Evolutionary conservation across 1,140 invertebrate genomes (phyloP).

Genomic region (Triops longicaudatus): DNA sequence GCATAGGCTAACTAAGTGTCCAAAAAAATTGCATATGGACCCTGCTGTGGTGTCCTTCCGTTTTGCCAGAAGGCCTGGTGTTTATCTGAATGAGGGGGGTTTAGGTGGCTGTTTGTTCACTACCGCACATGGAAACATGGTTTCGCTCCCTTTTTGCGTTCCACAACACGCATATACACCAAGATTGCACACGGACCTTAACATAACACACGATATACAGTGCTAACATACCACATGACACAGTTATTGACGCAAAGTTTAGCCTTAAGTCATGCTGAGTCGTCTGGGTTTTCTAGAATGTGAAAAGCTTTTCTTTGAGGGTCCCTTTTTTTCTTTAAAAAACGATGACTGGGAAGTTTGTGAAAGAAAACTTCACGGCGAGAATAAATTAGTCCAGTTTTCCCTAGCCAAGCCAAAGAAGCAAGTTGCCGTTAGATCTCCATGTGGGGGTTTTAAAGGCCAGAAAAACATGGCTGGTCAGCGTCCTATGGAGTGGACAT

Average conservation of each 20-base stretch:
- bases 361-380: not conserved
- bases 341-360: not conserved
- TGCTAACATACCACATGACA: slow-evolving; percentile 9
- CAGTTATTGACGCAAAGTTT: not conserved
- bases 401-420: not conserved
- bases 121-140: not conserved
- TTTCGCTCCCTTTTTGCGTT: not conserved
- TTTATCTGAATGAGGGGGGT: slow-evolving; percentile 4
- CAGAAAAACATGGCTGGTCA: slow-evolving; percentile 1
- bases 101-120: not conserved
- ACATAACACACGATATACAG: slow-evolving; percentile 2
- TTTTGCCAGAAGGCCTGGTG: not conserved
- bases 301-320: not conserved
- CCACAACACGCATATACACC: slow-evolving; percentile 4
- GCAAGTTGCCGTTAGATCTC: not conserved
- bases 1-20: no score
- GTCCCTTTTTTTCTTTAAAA: not conserved
- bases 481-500: not conserved
- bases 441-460: not conserved
- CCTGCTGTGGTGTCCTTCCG: not conserved
- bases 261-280: not conserved
- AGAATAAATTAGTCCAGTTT: slow-evolving; percentile 3
- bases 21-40: no score
- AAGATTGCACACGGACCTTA: not conserved
- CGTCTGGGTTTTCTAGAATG: not conserved